Percentiles rank a stretch among this genome's conserved stretches.
phyloP scores from a whole-genome alignment of 2,797 vertebrate genomes.

The Poeciliopsis gracilis region DNA sequence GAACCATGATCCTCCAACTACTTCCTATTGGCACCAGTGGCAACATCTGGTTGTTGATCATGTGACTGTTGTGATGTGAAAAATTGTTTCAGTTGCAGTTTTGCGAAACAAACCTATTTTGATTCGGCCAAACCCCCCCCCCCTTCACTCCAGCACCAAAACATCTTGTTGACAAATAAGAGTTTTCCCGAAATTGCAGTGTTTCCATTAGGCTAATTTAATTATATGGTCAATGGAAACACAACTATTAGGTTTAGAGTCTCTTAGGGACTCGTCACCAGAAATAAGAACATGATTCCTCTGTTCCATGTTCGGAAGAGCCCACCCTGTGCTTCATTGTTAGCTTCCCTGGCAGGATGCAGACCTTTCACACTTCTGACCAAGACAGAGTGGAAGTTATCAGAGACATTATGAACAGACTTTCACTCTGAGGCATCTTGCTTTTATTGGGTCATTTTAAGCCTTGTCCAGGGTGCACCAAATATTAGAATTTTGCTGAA shows the following conservation, averaged over 20 bases:
- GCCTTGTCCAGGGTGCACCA: neutral
- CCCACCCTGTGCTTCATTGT: conserved; percentile 60
- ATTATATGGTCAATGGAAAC: no score
- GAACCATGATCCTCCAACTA: no score
- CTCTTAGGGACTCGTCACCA: conserved; percentile 16
- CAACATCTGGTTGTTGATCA: no score
- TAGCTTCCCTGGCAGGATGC: conserved; percentile 57
- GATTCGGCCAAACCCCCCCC: no score
- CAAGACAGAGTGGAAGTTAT: conserved; percentile 61
- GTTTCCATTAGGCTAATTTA: no score
- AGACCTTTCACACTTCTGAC: conserved; percentile 65
- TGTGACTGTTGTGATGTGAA: no score
- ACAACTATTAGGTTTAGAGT: neutral
- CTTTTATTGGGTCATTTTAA: conserved; percentile 13
- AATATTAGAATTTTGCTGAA: neutral
- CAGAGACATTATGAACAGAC: conserved; percentile 48
- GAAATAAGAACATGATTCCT: conserved; percentile 27
- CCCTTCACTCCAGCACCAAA: no score
- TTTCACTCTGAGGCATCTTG: conserved; percentile 19
- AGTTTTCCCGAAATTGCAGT: no score
- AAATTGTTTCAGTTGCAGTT: no score
- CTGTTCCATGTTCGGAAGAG: conserved; percentile 28
- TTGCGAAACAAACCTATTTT: no score
- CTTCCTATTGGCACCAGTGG: no score
- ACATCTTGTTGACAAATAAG: no score